A percentile compares a stretch with the other conserved stretches of the same genome.
These are phyloP conservation scores for Ellobium chinense DNA, from an alignment of 2,888 invertebrate genomes.

Conservation along the genomic window DNA sequence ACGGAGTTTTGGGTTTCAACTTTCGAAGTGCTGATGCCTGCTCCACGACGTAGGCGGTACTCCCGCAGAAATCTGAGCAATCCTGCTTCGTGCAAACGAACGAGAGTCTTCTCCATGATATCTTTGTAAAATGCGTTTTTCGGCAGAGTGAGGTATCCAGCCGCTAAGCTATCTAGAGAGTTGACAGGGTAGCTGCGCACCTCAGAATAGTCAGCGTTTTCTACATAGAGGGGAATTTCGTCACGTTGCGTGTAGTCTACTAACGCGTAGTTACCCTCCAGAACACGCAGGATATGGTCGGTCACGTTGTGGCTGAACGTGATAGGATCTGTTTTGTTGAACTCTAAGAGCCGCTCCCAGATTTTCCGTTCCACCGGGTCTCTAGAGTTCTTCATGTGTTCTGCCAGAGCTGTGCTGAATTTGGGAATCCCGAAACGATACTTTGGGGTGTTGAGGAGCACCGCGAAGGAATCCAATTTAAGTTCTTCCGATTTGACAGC, in stretches of 20 bases:
- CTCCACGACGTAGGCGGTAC: neutral
- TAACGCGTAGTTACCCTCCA: neutral
- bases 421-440: neutral
- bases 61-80: neutral
- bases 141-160: neutral
- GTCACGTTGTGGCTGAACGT: constrained; percentile 5
- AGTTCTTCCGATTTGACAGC: neutral
- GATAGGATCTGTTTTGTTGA: neutral
- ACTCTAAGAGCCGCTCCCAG: neutral
- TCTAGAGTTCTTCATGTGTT: neutral
- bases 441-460: neutral
- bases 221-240: neutral
- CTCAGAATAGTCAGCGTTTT: neutral
- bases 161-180: neutral
- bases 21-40: neutral
- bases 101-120: neutral
- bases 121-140: neutral
- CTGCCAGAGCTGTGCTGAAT: neutral
- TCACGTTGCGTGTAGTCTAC: neutral
- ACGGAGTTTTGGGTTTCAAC: neutral
- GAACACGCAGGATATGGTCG: neutral
- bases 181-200: neutral
- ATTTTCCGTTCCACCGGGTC: neutral
- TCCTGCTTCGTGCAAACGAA: neutral
- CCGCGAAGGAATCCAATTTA: neutral